Conservation (phyloP, 2,888 invertebrate genomes). For the Acheta domesticus region DNA sequence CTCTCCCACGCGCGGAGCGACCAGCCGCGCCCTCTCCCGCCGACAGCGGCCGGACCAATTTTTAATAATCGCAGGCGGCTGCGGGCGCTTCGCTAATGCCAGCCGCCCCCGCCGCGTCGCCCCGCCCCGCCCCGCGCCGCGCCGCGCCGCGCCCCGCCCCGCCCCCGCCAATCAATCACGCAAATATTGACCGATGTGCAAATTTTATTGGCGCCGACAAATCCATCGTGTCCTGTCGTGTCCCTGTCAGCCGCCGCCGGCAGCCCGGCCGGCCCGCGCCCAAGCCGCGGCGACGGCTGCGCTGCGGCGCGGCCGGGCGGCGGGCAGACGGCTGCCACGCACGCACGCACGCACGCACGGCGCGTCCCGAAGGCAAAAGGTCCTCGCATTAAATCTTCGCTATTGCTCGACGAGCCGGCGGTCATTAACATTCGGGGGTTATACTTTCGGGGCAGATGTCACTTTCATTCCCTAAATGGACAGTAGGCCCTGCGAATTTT, state of each 20-base stretch:
- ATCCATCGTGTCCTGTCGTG: slow-evolving; percentile 18
- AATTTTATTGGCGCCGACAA: slow-evolving; percentile 9
- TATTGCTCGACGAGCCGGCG: too few relatives aligned
- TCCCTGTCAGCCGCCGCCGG: neutral
- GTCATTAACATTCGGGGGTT: too few relatives aligned
- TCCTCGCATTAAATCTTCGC: neutral
- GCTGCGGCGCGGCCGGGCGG: too few relatives aligned
- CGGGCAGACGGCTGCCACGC: too few relatives aligned
- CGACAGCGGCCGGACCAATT: too few relatives aligned
- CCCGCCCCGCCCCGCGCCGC: neutral
- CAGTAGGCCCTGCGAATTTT: too few relatives aligned
- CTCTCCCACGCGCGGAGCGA: neutral
- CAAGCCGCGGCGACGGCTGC: too few relatives aligned
- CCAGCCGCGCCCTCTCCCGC: neutral
- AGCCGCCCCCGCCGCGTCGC: neutral
- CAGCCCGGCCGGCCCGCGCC: too few relatives aligned
- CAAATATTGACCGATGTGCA: slow-evolving; percentile 18
- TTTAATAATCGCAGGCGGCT: neutral
- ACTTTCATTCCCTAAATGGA: too few relatives aligned
- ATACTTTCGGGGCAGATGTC: too few relatives aligned
- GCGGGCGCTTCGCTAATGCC: neutral
- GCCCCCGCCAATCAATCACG: slow-evolving; percentile 9
- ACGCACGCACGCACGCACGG: neutral
- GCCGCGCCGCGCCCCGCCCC: neutral
- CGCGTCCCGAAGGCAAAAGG: neutral